Conservation (phyloP, 2,797 vertebrate genomes). For the Pipistrellus pipistrellus region DNA sequence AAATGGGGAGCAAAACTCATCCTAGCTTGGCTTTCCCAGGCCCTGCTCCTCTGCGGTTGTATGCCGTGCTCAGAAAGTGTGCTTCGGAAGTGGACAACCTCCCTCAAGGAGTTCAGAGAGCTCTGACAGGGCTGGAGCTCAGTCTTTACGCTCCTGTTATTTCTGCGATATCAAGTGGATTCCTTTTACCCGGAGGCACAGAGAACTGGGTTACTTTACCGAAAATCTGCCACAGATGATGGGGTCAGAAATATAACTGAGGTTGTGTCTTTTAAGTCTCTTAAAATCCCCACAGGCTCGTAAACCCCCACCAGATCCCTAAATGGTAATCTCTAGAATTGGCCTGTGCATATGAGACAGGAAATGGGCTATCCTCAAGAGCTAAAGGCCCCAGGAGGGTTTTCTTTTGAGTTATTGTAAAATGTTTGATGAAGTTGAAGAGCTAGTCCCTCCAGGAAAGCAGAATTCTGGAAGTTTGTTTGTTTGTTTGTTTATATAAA, state of each 20-base stretch:
- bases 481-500: not conserved
- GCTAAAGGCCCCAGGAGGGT: not conserved
- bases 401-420: not conserved
- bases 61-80: not conserved
- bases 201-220: no score
- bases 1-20: constrained; percentile 47
- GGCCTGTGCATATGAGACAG: not conserved
- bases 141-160: not conserved
- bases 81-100: not conserved
- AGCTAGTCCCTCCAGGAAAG: not conserved
- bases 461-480: not conserved
- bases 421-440: constrained; percentile 12
- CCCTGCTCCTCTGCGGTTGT: not conserved
- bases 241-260: not conserved
- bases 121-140: not conserved
- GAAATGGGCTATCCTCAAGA: not conserved
- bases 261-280: not conserved
- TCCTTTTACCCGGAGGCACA: not conserved
- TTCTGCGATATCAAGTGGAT: not conserved
- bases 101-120: not conserved
- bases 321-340: not conserved
- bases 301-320: not conserved
- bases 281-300: not conserved
- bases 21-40: not conserved
- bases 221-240: not conserved